Percentiles rank a stretch among this genome's conserved stretches.
phyloP scores from a whole-genome alignment of 2,888 invertebrate genomes.

The Itoplectis maculator region DNA sequence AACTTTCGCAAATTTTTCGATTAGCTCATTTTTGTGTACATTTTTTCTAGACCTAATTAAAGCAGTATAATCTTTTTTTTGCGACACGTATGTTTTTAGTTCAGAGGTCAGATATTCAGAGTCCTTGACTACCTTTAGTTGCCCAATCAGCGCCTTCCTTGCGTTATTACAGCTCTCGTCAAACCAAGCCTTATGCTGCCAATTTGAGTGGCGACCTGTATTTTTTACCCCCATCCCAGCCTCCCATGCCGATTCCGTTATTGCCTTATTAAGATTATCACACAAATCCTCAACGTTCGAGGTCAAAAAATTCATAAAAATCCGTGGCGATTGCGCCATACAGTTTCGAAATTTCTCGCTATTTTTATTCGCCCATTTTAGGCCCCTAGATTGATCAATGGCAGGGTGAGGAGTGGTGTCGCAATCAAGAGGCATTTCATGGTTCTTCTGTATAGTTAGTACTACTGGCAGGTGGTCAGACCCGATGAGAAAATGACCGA shows the following conservation, averaged over 20 bases:
- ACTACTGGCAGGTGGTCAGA: slow-evolving; percentile 31
- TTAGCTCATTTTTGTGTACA: background rate
- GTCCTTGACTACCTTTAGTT: background rate
- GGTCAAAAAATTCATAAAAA: slow-evolving; percentile 3
- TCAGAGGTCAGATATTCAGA: background rate
- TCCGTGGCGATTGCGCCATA: slow-evolving; percentile 1
- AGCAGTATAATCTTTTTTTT: slow-evolving; percentile 4
- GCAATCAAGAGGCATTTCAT: no score
- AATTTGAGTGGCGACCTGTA: background rate
- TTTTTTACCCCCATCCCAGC: slow-evolving; percentile 16
- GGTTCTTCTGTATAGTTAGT: no score
- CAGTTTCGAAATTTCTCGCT: background rate
- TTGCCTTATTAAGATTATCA: background rate
- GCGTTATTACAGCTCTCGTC: background rate
- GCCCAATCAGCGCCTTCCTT: background rate
- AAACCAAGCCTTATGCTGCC: background rate
- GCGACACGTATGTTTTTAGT: background rate
- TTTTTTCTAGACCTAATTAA: background rate
- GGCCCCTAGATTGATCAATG: no score
- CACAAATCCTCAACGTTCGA: background rate
- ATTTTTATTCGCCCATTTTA: background rate
- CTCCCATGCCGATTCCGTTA: background rate
- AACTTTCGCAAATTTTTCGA: slow-evolving; percentile 1
- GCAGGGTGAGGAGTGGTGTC: no score
- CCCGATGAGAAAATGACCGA: slow-evolving; percentile 1